Conservation (phyloP, 2,113 vertebrate species). For the Trematocara nigrifrons region DNA sequence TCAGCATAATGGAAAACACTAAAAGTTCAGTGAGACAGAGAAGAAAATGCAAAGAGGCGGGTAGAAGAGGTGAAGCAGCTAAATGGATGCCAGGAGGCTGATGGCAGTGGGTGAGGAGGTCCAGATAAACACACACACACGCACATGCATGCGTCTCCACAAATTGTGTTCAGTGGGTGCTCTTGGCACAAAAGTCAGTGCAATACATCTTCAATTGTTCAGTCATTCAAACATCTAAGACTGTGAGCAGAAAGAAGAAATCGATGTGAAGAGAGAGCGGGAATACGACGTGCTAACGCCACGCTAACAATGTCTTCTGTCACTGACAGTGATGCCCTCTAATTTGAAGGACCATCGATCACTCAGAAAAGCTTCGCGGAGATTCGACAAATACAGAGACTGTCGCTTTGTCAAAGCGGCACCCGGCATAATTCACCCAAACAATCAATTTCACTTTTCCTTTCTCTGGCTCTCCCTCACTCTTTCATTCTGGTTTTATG, state of each 20-base stretch:
- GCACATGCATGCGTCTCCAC: not conserved
- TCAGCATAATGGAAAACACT: not conserved
- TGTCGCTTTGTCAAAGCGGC: not conserved
- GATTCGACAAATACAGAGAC: not conserved
- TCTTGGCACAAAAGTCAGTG: not conserved
- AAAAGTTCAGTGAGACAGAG: not conserved
- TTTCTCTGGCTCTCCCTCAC: conserved; percentile 17
- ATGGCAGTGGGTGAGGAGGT: not conserved
- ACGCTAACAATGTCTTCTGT: not conserved
- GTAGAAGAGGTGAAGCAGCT: not conserved
- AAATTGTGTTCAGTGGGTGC: not conserved
- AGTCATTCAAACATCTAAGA: not conserved
- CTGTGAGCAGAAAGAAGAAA: not conserved
- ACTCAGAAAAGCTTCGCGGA: not conserved
- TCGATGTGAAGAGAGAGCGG: not conserved
- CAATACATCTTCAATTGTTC: not conserved
- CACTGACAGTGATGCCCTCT: conserved; percentile 5
- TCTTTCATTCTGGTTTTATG: conserved; percentile 11
- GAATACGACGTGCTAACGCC: not conserved
- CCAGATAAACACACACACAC: not conserved
- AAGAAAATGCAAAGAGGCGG: not conserved
- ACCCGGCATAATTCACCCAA: conserved; percentile 9
- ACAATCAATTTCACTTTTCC: conserved; percentile 27
- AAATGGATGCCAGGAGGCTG: not conserved
- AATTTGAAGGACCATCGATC: conserved; percentile 33